Evolutionary conservation across 2,888 invertebrate species (phyloP).

Genomic region (Drosophila cognata): DNA sequence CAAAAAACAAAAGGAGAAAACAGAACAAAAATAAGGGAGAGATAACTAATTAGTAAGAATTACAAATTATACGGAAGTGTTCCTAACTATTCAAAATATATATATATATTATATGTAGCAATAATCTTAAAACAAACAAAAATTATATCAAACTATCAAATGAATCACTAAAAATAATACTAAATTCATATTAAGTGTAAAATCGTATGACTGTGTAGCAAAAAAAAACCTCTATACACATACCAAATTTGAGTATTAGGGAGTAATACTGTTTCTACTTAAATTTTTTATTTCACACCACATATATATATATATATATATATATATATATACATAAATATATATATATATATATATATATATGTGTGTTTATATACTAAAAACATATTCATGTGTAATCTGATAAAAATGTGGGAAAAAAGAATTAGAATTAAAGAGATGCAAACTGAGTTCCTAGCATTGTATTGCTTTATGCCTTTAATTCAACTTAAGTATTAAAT

Average conservation of each 20-base stretch:
- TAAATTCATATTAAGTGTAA: slow-evolving; percentile 7
- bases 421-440: slow-evolving; percentile 63
- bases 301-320: slow-evolving; percentile 4
- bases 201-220: slow-evolving; percentile 8
- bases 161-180: slow-evolving; percentile 12
- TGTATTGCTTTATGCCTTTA: slow-evolving; percentile 77
- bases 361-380: slow-evolving; percentile 1
- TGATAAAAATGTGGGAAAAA: slow-evolving; percentile 4
- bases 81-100: slow-evolving; percentile 71
- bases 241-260: background rate
- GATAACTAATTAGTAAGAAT: slow-evolving; percentile 47
- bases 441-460: slow-evolving; percentile 80
- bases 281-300: background rate
- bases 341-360: no score
- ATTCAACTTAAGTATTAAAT: slow-evolving; percentile 56
- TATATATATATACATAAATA: background rate
- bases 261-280: background rate
- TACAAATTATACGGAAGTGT: slow-evolving; percentile 68
- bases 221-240: background rate
- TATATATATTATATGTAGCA: slow-evolving; percentile 21
- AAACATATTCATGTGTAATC: slow-evolving; percentile 16
- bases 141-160: slow-evolving; percentile 24
- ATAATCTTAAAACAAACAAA: slow-evolving; percentile 35
- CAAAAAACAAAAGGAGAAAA: slow-evolving; percentile 4
- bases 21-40: slow-evolving; percentile 1